These are phyloP conservation scores for Myotis daubentonii DNA, from an alignment of 2,797 vertebrate genomes.

Conservation along the genomic window DNA sequence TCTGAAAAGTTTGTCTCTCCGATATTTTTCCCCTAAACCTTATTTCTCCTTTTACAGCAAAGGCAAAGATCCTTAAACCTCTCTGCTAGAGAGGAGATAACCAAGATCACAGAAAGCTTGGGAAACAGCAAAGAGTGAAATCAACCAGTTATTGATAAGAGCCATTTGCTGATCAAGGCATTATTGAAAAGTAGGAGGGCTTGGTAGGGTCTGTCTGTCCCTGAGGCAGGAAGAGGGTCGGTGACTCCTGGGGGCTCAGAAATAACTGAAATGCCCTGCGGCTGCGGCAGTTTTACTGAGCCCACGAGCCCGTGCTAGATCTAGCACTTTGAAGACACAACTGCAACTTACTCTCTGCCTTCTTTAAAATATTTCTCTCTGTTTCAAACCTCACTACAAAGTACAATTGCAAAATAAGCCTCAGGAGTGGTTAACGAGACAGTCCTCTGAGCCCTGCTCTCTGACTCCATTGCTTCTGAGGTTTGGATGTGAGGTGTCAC, in stretches of 20 bases:
- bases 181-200: not conserved
- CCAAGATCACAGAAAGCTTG: not conserved
- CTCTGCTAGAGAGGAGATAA: not conserved
- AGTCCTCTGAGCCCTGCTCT: not conserved
- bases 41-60: not conserved
- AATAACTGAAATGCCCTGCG: not conserved
- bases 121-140: not conserved
- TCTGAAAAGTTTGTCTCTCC: not conserved
- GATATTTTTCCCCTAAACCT: not conserved
- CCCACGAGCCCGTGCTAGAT: not conserved
- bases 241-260: not conserved
- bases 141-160: not conserved
- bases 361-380: conserved; percentile 21
- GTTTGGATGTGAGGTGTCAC: not conserved
- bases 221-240: not conserved
- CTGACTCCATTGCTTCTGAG: not conserved
- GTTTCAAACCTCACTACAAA: not conserved
- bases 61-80: not conserved
- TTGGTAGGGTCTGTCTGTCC: not conserved
- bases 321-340: not conserved
- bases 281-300: not conserved
- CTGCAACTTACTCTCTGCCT: not conserved
- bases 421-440: no score
- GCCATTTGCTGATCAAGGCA: not conserved
- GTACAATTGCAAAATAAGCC: not conserved